Base-by-base conservation (phyloP, 2,888 invertebrate species). In the Allygus modestus region DNA sequence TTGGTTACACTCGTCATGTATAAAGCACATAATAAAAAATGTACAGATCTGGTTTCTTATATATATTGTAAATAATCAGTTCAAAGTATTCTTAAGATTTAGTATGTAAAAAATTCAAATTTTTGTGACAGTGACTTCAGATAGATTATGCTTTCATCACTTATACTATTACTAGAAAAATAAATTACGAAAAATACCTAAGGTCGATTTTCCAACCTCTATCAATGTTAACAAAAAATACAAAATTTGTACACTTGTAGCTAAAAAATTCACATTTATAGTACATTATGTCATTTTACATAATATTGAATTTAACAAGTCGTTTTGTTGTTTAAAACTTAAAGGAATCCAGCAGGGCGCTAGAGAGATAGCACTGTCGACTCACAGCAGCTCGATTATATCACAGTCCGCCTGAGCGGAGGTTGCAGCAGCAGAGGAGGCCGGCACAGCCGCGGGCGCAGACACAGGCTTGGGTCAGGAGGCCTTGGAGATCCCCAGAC, bases 401-500 rank as follows among this genome's bases (percentile, higher is more conserved):
- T 65, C 65, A 65, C 65, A 65, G 26, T 58, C 58, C 1, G 58
- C 46, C 54, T 23, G 54, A 23, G 54, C 65, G 20, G 58, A 58
- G 5, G 54, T 1, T 4, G 54, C 54, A 20, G 31, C 65, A 31
- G 65, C 4, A 28, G 11, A 7, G 33, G 15, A 12, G 33, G 51
- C 79, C 0, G 51, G 79, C 12, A 5, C 26, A 77, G 77, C 12
- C 31, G 17, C 26, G 7, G 20, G 26, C 17, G 20, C 26, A 58
- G 20, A 23, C 58, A 4, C 58, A 0, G 15, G 65, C 65, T 26
- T 15, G 28, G 0, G 28, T 79, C 79, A 79, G 37, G 79, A 79
- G 0, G 79, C 12, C 58, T 77, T 82, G 2, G 88, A 86, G 43
- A 96, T 91, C 0, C 96, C 96, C 51, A 97, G 91, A 0, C 95